Percentiles rank a stretch among this genome's conserved stretches.
Conservation (phyloP, 2,113 vertebrate species). For the Malurus elegans region DNA sequence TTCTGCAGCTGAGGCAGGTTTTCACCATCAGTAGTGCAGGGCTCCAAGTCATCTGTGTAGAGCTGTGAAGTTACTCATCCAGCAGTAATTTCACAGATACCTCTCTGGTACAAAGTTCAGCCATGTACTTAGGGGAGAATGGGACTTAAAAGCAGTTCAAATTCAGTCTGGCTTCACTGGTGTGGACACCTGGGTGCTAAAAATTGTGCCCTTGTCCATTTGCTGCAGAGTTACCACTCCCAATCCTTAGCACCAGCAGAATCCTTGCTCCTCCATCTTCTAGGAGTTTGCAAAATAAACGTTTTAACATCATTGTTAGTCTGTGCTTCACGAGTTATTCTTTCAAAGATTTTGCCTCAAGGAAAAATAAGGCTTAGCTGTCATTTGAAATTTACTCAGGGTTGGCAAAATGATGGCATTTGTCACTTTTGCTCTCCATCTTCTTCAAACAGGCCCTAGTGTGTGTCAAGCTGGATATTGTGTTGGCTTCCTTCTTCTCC, state of each 20-base stretch:
- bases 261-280: background rate
- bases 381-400: slow-evolving; percentile 49
- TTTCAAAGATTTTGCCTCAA: background rate
- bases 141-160: background rate
- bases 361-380: slow-evolving; percentile 24
- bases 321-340: background rate
- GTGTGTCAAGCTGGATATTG: background rate
- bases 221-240: background rate
- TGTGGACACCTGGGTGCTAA: background rate
- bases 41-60: background rate
- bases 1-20: background rate
- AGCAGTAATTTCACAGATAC: slow-evolving; percentile 1
- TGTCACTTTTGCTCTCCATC: slow-evolving; percentile 41
- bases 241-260: background rate
- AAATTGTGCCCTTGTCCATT: background rate
- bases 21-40: background rate
- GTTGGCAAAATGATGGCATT: slow-evolving; percentile 33
- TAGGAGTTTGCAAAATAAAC: background rate
- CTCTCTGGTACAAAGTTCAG: background rate
- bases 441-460: background rate
- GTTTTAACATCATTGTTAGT: background rate
- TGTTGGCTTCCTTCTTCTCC: background rate
- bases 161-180: background rate
- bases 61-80: slow-evolving; percentile 2
- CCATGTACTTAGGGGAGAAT: background rate